Evolutionary conservation across 92 coral and sea anemone species (phyloP).

Genomic region (Palythoa grandis): DNA sequence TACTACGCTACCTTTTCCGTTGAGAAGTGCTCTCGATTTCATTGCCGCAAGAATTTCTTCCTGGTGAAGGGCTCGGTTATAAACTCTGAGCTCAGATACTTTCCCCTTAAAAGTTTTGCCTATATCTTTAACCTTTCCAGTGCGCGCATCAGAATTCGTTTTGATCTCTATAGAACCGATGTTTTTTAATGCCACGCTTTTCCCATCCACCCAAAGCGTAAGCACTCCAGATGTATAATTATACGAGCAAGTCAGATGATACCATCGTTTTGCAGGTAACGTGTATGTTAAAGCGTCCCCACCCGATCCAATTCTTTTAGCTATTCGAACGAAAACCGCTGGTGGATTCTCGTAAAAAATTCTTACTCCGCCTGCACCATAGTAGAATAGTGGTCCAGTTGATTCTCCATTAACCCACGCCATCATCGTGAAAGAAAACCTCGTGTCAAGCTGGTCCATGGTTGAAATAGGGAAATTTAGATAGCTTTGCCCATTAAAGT

Average conservation of each 20-base stretch:
- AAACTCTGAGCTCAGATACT: constrained; percentile 10
- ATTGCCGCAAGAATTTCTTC: constrained; percentile 19
- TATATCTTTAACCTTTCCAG: neutral
- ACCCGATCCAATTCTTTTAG: neutral
- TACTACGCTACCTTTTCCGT: neutral
- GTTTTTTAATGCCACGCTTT: neutral
- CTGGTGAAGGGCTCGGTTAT: constrained; percentile 17
- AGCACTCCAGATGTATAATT: constrained; percentile 14
- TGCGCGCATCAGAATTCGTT: neutral
- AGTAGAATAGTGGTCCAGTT: neutral
- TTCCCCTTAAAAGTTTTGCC: neutral
- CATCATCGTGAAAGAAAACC: constrained; percentile 19
- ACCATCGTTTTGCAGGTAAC: neutral
- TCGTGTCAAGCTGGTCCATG: constrained; percentile 14
- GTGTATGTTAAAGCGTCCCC: neutral
- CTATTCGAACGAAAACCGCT: neutral
- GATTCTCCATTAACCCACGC: constrained; percentile 11
- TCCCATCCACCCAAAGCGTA: constrained; percentile 20
- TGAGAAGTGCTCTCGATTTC: neutral
- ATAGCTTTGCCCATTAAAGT: neutral
- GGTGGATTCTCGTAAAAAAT: neutral
- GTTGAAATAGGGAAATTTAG: neutral
- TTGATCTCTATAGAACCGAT: neutral
- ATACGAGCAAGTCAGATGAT: constrained; percentile 17
- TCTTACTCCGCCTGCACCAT: neutral